Percentiles rank a stretch among this genome's conserved stretches.
These are phyloP conservation scores for Ectemnius continuus DNA, from an alignment of 2,888 invertebrate species.

Conservation along the genomic window DNA sequence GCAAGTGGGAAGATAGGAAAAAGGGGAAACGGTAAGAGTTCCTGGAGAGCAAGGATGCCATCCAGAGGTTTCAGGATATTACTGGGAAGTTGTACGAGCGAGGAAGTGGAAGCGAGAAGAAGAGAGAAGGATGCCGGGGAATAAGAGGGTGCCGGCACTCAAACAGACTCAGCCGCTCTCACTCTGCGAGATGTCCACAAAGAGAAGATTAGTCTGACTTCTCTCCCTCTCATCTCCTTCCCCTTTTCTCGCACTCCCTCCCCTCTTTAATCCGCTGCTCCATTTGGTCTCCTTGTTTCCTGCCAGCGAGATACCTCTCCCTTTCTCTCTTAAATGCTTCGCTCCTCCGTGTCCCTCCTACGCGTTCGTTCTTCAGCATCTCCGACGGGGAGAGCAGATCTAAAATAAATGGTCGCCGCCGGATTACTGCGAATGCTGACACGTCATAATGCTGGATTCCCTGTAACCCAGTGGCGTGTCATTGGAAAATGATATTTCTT, in stretches of 20 bases:
- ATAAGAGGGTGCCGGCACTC: conserved; percentile 35
- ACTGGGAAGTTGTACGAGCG: conserved; percentile 51
- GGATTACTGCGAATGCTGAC: conserved; percentile 56
- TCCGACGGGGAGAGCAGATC: conserved; percentile 19
- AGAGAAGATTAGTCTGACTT: conserved; percentile 58
- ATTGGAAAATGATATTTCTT: conserved; percentile 52
- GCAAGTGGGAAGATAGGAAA: conserved; percentile 21
- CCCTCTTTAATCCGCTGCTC: conserved; percentile 39
- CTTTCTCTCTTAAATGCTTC: conserved; percentile 16
- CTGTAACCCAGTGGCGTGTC: conserved; percentile 46
- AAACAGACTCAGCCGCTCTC: conserved; percentile 39
- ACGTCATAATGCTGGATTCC: conserved; percentile 55
- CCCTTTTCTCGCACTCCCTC: conserved; percentile 1
- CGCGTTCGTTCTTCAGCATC: no score
- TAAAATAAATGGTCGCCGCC: conserved; percentile 60
- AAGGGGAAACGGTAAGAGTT: conserved; percentile 45
- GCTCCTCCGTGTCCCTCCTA: no score
- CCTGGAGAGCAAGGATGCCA: conserved; percentile 47
- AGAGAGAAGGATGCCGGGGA: conserved; percentile 30
- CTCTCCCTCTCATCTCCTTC: conserved; percentile 11
- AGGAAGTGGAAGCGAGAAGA: conserved; percentile 37
- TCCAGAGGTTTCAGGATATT: conserved; percentile 62
- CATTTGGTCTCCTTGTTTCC: conserved; percentile 7
- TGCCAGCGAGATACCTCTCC: not conserved
- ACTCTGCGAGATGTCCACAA: conserved; percentile 56